These are phyloP conservation scores for Sorex fumeus DNA, from an alignment of 2,113 vertebrate species.

Conservation along the genomic window DNA sequence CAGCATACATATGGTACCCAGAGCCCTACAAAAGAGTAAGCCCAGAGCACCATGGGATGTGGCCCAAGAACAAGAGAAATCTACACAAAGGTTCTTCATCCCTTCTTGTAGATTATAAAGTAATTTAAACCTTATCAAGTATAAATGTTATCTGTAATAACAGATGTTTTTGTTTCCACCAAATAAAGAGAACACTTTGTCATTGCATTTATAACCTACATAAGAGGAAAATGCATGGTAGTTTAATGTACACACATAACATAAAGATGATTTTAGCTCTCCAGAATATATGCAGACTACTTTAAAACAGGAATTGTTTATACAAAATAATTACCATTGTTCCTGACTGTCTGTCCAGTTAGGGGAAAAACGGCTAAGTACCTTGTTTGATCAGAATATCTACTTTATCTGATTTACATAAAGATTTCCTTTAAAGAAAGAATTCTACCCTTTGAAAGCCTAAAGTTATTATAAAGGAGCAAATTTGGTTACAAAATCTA, in stretches of 20 bases:
- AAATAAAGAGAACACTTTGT: not conserved
- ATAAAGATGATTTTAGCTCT: conserved; percentile 34
- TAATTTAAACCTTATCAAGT: not conserved
- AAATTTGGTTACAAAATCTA: conserved; percentile 33
- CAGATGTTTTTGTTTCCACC: not conserved
- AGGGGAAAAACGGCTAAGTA: not conserved
- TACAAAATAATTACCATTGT: conserved; percentile 15
- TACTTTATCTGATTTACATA: conserved; percentile 27
- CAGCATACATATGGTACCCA: not conserved
- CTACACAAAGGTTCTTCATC: not conserved
- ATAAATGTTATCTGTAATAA: not conserved
- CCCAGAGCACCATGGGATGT: not conserved
- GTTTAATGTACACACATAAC: not conserved
- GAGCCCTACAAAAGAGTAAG: no score
- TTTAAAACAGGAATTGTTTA: conserved; percentile 27
- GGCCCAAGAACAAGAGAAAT: not conserved
- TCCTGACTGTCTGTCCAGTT: not conserved
- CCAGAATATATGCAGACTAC: not conserved
- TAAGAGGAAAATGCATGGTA: not conserved
- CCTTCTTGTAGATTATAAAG: not conserved
- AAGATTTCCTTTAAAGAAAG: conserved; percentile 44
- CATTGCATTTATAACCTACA: not conserved
- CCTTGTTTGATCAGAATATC: conserved; percentile 1
- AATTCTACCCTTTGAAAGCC: conserved; percentile 45
- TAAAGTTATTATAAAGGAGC: not conserved